These are phyloP conservation scores for Scelioninae gen. 2 DNA, from an alignment of 2,888 invertebrate species.

Conservation along the genomic window DNA sequence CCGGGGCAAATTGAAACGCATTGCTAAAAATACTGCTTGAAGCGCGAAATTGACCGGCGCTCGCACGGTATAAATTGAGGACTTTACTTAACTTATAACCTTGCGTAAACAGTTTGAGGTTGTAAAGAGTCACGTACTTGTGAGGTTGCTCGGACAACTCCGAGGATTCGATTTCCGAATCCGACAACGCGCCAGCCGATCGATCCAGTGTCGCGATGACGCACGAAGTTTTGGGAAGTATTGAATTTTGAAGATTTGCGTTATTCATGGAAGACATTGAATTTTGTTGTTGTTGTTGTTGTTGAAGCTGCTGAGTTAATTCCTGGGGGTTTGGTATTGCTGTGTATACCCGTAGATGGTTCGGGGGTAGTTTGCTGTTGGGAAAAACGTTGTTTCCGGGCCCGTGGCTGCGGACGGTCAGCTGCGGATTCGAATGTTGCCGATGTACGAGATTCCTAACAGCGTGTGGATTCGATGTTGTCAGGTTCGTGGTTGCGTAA, in stretches of 20 bases:
- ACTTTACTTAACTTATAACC: too few species aligned
- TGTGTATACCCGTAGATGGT: constrained; percentile 47
- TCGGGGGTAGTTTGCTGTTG: constrained; percentile 38
- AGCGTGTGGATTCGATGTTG: constrained; percentile 14
- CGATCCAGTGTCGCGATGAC: constrained; percentile 70
- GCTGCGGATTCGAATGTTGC: constrained; percentile 71
- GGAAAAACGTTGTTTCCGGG: constrained; percentile 33
- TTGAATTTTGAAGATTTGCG: constrained; percentile 61
- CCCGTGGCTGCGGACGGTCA: constrained; percentile 62
- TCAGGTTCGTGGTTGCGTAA: constrained; percentile 22
- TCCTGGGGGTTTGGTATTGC: constrained; percentile 29
- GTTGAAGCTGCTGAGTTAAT: constrained; percentile 47
- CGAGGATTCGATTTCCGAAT: constrained; percentile 60
- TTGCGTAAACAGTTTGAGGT: not conserved
- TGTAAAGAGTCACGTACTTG: constrained; percentile 35
- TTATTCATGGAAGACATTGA: constrained; percentile 66
- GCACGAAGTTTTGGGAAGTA: constrained; percentile 70
- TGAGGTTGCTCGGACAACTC: constrained; percentile 29
- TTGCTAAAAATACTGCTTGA: constrained; percentile 6
- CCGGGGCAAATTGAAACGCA: constrained; percentile 15
- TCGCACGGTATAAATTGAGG: not conserved
- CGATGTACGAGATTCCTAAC: constrained; percentile 63
- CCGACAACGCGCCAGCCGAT: constrained; percentile 61
- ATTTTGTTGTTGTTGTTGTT: constrained; percentile 62
- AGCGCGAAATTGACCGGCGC: not conserved